Evolutionary conservation across 2,888 invertebrate species (phyloP), one percentile per base, ranked within the genome.

Genomic region (Trissolcus japonicus): DNA sequence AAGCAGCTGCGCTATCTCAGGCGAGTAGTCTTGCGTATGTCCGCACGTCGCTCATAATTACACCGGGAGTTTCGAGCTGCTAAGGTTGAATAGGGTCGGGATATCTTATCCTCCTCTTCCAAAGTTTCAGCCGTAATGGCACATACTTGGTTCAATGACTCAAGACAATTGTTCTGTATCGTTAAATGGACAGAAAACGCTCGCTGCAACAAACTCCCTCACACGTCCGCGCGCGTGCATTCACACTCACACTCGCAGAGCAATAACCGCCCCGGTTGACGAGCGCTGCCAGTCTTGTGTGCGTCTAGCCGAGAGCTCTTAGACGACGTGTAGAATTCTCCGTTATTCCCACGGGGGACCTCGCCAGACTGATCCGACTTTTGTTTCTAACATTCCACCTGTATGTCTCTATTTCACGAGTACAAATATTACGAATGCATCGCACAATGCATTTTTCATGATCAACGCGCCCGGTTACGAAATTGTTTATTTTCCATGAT

Each of bases 41-140:
- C 66, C 57, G 73, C 69, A 69, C 73, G 69, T 78, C 68, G 69
- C 66, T 78, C 77, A 78, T 78, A 74, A 78, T 78, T 78, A 69
- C 73, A 40, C 65, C 65, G 51, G n/a, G 50, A 55, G 77, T 29
- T 68, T 68, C 48, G 48, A 68, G 60, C 60, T 72, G 61, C 65
- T 73, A 60, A 56, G 60, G 56, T 48, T 60, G 68, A 73, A 68
- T 57, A 43, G 76, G 60, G 59, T 59, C 21, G 68, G 53, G 73
- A 65, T 63, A 35, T 35, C 35, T 73, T 78, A 69, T 78, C 65
- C 65, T 11, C 35, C 35, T 35, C 35, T 65, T 68, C 29, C 68
- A 21, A 74, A 77, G 73, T 77, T 77, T 61, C 65, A 17, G 40
- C n/a, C 68, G 61, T 74, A 78, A 78, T 69, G 41, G 73, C 62